These are phyloP conservation scores for Heliconius nattereri DNA, from an alignment of 1,140 invertebrate species.

Conservation along the genomic window DNA sequence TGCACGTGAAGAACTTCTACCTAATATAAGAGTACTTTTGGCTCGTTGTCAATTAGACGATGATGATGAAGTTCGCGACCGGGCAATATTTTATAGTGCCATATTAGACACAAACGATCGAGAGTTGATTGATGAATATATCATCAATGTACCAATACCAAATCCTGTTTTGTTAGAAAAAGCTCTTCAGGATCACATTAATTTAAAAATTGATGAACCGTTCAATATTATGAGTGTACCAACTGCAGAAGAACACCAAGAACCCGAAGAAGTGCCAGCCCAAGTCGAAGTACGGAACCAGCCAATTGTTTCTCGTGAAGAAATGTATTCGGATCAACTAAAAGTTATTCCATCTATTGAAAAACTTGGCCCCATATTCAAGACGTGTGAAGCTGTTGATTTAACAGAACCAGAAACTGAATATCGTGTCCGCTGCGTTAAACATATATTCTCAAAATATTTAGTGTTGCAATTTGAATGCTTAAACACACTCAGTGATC, in stretches of 20 bases:
- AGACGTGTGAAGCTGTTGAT: constrained; percentile 93
- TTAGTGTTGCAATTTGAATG: constrained; percentile 97
- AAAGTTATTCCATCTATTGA: constrained; percentile 87
- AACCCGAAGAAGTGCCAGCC: constrained; percentile 76
- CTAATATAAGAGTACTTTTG: constrained; percentile 91
- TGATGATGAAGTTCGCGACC: constrained; percentile 98
- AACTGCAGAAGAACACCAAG: constrained; percentile 80
- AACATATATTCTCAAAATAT: constrained; percentile 94
- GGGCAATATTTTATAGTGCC: constrained; percentile 96
- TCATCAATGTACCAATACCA: constrained; percentile 87
- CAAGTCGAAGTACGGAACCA: constrained; percentile 77
- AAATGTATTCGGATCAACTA: constrained; percentile 93
- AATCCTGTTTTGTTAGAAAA: constrained; percentile 94
- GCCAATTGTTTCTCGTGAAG: constrained; percentile 87
- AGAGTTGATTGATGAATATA: constrained; percentile 89
- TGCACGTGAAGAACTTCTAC: constrained; percentile 92
- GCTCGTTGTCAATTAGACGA: constrained; percentile 96
- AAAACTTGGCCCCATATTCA: constrained; percentile 90
- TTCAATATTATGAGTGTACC: constrained; percentile 96
- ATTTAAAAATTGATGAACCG: constrained; percentile 83
- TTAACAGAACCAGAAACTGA: constrained; percentile 99
- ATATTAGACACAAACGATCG: constrained; percentile 86
- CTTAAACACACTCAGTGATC: constrained; percentile 96
- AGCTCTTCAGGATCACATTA: constrained; percentile 89
- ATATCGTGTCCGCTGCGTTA: constrained; percentile 97